Conservation (phyloP, 2,888 invertebrate genomes). For the Oxytorus armatus region DNA sequence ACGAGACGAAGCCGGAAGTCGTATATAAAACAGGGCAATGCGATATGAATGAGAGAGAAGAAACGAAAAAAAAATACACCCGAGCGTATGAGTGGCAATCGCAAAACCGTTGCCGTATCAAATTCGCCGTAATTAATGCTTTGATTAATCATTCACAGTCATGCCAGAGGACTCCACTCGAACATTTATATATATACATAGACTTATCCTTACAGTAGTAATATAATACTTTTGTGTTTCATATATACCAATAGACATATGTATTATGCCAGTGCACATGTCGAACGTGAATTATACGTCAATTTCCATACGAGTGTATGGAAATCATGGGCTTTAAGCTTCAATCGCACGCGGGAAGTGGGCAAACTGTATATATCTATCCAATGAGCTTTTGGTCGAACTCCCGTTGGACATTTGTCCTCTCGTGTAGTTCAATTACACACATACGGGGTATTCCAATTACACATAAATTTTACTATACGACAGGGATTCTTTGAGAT, state of each 20-base stretch:
- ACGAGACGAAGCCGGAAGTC: conserved; percentile 37
- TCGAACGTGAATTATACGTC: conserved; percentile 38
- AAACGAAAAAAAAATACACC: neutral
- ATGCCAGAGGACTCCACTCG: conserved; percentile 3
- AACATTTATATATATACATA: conserved; percentile 5
- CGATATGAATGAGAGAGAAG: conserved; percentile 19
- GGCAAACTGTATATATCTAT: neutral
- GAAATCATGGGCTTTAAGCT: conserved; percentile 54
- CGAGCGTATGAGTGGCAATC: conserved; percentile 1
- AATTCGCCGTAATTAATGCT: conserved; percentile 48
- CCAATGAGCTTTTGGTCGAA: conserved; percentile 28
- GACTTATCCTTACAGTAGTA: too few species aligned
- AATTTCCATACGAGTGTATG: conserved; percentile 43
- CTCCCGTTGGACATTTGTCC: neutral
- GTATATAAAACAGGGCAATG: conserved; percentile 6
- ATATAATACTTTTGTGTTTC: neutral
- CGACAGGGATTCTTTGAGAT: too few species aligned
- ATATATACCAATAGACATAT: neutral
- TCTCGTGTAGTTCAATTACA: too few species aligned
- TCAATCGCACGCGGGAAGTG: conserved; percentile 29
- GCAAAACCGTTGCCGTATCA: conserved; percentile 18
- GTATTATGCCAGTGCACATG: conserved; percentile 23
- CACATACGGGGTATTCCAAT: too few species aligned
- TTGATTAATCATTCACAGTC: conserved; percentile 47
- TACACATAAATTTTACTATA: too few species aligned